These are phyloP conservation scores for Patella depressa DNA, from an alignment of 2,888 invertebrate genomes.

Conservation along the genomic window DNA sequence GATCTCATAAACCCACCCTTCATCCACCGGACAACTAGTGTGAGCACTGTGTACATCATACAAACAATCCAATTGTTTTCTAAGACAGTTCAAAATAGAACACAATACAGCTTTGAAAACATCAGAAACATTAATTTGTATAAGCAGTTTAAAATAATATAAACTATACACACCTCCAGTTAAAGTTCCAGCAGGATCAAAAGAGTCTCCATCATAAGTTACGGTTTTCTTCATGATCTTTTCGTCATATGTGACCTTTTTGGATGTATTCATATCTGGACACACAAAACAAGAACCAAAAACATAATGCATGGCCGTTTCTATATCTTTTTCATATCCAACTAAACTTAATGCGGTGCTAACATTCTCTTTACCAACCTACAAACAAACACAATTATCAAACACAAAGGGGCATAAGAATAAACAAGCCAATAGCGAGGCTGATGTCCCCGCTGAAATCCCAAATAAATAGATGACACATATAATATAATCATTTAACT, in stretches of 20 bases:
- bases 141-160: background rate
- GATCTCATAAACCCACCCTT: too few relatives aligned
- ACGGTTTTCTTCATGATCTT: constrained; percentile 75
- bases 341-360: constrained; percentile 85
- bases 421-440: too few relatives aligned
- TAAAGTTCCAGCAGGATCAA: constrained; percentile 90
- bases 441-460: too few relatives aligned
- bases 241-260: constrained; percentile 83
- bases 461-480: too few relatives aligned
- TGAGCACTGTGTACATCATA: too few relatives aligned
- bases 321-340: constrained; percentile 78
- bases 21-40: too few relatives aligned
- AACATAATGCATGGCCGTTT: constrained; percentile 87
- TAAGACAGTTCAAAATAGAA: too few relatives aligned
- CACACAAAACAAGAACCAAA: constrained; percentile 90
- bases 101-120: too few relatives aligned
- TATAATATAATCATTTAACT: too few relatives aligned
- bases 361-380: constrained; percentile 87
- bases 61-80: background rate
- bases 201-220: constrained; percentile 92
- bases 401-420: too few relatives aligned
- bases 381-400: background rate
- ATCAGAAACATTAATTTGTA: too few relatives aligned
- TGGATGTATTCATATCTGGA: constrained; percentile 84
- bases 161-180: constrained; percentile 80